Conservation (phyloP, 2,888 invertebrate species). For the Physocephala rufipes region DNA sequence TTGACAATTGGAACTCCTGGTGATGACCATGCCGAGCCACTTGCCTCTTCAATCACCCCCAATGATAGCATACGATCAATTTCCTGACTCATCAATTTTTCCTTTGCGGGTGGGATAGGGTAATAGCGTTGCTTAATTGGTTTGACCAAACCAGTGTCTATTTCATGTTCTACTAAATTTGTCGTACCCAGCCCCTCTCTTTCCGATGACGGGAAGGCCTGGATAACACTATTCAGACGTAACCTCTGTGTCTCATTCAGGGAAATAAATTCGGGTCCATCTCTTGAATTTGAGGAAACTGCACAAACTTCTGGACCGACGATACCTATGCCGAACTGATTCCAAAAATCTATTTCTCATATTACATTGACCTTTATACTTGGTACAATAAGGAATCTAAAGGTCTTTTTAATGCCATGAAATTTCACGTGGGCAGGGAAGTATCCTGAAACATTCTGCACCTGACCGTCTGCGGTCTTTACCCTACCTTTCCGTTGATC, state of each 20-base stretch:
- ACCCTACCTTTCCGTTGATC: neutral
- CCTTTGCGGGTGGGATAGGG: constrained; percentile 6
- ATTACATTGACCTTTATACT: neutral
- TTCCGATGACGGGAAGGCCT: constrained; percentile 6
- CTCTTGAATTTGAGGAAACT: neutral
- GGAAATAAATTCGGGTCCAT: neutral
- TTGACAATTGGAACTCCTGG: neutral
- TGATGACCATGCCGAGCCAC: constrained; percentile 4
- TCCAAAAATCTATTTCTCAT: constrained; percentile 4
- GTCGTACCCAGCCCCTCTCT: constrained; percentile 19
- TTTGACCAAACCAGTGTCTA: neutral
- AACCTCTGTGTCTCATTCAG: neutral
- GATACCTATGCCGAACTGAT: neutral
- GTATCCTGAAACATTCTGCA: neutral
- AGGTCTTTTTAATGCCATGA: neutral
- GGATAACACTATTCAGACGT: constrained; percentile 1
- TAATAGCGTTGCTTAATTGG: constrained; percentile 16
- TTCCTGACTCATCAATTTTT: constrained; percentile 6
- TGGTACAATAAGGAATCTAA: constrained; percentile 1
- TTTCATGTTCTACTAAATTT: constrained; percentile 5
- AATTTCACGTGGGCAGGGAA: neutral
- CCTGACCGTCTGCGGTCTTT: constrained; percentile 6
- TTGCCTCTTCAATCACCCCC: constrained; percentile 11
- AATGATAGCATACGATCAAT: constrained; percentile 11
- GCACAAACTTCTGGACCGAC: neutral